Base-by-base conservation (phyloP, 2,113 vertebrate species). In the Perca flavescens region DNA sequence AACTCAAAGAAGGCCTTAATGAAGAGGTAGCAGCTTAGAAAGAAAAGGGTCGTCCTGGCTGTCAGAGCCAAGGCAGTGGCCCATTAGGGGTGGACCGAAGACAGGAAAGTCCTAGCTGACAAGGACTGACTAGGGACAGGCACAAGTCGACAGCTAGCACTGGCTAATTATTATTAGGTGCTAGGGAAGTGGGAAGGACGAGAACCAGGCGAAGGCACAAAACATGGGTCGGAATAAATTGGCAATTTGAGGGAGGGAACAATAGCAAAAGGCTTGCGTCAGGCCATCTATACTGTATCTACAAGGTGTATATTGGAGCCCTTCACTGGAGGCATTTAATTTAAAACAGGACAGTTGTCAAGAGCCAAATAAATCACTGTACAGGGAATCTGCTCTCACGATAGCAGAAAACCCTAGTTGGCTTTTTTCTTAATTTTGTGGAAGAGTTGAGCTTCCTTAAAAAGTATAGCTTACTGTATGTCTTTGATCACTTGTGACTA, bases 11-110 rank as follows among this genome's bases (percentile, higher is more conserved):
- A 71, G 63, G 74, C 66, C 82, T 85, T 91, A 91, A 90, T 91
- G 88, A 93, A 93, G 90, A 84, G 74, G 82, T 56, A 79, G 79
- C 84, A 87, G 90, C 86, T 88, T 85, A 85, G 54, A 77, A 75
- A 73, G 60, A 87, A 40, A 74, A 58, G 82, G 75, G 71, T 82
- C 66, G 73, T 82, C 65, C 61, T 50, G 68, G 65, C 80, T 84
- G 87, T 91, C 91, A 89, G 76, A 85, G 80, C 63, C 52, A 22
- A 65, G 67, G 70, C 76, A 68, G 56, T 7, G 61, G 80, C 80
- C 88, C 82, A 90, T 94, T 93, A 94, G 79, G 40, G 76, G 87
- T n/a, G 49, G 64, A 79, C 74, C 11, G 63, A 52, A 60, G 54
- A 86, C 86, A 82, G 79, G 71, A 79, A 62, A 86, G 57, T 77